Base-by-base conservation (phyloP, 2,888 invertebrate genomes). In the Ditula angustiorana region DNA sequence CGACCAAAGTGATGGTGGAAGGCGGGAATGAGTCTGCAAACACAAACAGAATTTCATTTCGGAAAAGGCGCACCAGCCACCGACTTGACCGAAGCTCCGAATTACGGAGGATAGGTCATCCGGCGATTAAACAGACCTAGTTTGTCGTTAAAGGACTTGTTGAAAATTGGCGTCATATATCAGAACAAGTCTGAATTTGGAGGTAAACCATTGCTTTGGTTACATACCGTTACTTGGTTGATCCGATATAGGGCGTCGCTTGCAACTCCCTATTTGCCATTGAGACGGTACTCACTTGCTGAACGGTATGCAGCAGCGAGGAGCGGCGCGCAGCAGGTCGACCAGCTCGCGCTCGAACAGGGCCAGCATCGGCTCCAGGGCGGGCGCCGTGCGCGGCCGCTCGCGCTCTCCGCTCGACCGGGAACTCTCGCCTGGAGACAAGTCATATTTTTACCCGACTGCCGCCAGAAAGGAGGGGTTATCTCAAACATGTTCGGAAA, bases 1-100 rank as follows among this genome's bases (percentile, higher is more conserved):
- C 98, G 95, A 0, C 98, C 98, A 85, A 98, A 99, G 86, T 98
- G 98, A 87, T 98, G 98, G 83, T 99, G 99, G 90, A 99, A 99
- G 1, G 98, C 96, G 1, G 99, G 99, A 76, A 99, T 98, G 71
- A 99, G 97, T 78, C 97, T 97, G 85, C 93, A 95, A 82, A 97
- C 96, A 65, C 7, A 7, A 13, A 37, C 8, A 8, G 0, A 7
- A 10, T 33, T 4, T n/a, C n/a, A n/a, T n/a, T n/a, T n/a, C n/a
- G n/a, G n/a, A n/a, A n/a, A n/a, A n/a, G n/a, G n/a, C n/a, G n/a
- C n/a, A n/a, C n/a, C n/a, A n/a, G n/a, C n/a, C n/a, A n/a, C n/a
- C n/a, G n/a, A n/a, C n/a, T n/a, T n/a, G n/a, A n/a, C n/a, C n/a
- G n/a, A n/a, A n/a, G n/a, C n/a, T n/a, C n/a, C n/a, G n/a, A n/a